Evolutionary conservation across 2,888 invertebrate genomes (phyloP), one percentile per base, ranked within the genome.

Genomic region (Tanypteryx hageni): DNA sequence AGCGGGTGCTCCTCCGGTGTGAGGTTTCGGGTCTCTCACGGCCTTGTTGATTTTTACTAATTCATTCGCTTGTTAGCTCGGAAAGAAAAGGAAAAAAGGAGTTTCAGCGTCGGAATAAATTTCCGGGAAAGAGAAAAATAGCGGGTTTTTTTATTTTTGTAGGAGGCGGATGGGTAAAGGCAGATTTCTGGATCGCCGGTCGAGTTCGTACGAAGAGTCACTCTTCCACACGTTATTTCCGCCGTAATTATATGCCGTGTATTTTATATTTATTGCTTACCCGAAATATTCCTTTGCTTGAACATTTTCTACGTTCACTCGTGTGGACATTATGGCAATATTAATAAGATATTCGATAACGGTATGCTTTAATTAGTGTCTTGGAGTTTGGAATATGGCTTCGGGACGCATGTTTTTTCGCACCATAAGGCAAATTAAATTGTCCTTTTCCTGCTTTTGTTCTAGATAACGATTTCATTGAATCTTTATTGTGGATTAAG

Each of bases 11-110:
- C 18, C 18, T 22, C 9, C 68, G 18, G 68, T 68, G 76, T 76
- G 76, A 76, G 76, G 76, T 27, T 76, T 27, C 76, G 22, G 27
- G 76, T 76, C 27, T 76, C 76, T 76, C 76, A 76, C 76, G 76
- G 27, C 22, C 76, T 76, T 76, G 76, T 76, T 76, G 76, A 76
- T 76, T 76, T 76, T 76, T 22, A 27, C 76, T 76, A 76, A 76
- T 76, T 76, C 76, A 76, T 76, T 76, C 76, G 76, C 76, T 27
- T 22, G 76, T 76, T 76, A 76, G 13, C 27, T 76, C 76, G 76
- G 22, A 44, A 22, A 76, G 76, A 22, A 14, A 27, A 11, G 76
- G 76, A 61, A 44, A 44, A 44, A 44, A 76, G 10, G 76, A 27
- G 76, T 27, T 76, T 27, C 5, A 44, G 44, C 5, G 44, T 44